Evolutionary conservation across 2,797 vertebrate species (phyloP), one percentile per base, ranked within the genome.

Genomic region (Cirrhinus molitorella): DNA sequence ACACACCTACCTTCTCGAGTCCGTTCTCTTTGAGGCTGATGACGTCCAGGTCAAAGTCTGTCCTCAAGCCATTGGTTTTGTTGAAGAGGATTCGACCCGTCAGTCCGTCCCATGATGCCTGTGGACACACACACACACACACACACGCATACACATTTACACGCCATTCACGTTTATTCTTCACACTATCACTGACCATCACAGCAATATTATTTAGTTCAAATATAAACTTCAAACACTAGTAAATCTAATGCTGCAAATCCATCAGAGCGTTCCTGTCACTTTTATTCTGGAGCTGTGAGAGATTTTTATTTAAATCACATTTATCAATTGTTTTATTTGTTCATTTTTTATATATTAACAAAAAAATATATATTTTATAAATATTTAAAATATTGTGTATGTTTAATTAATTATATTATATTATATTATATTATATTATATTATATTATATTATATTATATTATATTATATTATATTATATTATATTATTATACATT

Each of bases 61-160:
- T 99, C 88, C 98, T 95, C 88, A 99, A 95, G 65, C 98, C 98
- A 79, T 99, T 99, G 80, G 95, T 97, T 95, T 97, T 98, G 90
- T 99, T 99, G 93, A 99, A 99, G 87, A 96, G 97, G 91, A 99
- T 97, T 43, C 97, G 96, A 73, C 98, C 98, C 21, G 98, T 99
- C 88, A 99, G 95, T 53, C 98, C 98, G 88, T 99, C 98, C 98
- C 98, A 99, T 74, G 98, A 97, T 85, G 98, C 97, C 98, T 99
- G 63, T 19, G 80, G 79, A 88, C n/a, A 85, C 65, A 88, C 71
- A 88, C 76, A 59, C 45, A 83, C 19, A 25, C 37, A 9, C 66
- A 68, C 63, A 65, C 4, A 21, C 31, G 9, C 4, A n/a, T n/a
- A n/a, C 4, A n/a, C 65, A 2, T 14, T 40, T 7, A 67, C 21